A percentile compares a stretch with the other conserved stretches of the same genome.
These are phyloP conservation scores for Ammospiza nelsoni DNA, from an alignment of 2,113 vertebrate genomes.

Conservation along the genomic window DNA sequence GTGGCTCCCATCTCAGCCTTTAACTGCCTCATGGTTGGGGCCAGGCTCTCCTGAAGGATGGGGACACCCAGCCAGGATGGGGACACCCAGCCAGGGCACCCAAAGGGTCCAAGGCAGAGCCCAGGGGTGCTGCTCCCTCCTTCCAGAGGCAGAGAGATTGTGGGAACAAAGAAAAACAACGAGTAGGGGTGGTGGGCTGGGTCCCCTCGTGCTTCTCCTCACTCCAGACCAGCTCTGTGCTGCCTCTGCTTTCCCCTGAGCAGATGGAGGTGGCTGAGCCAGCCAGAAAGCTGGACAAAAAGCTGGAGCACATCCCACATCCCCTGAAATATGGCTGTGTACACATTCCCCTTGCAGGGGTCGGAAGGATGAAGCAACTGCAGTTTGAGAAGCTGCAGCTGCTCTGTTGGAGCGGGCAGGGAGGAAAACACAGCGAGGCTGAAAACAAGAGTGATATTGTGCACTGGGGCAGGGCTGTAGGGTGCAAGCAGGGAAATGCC, in stretches of 20 bases:
- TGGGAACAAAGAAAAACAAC: not conserved
- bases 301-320: not conserved
- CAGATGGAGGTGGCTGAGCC: not conserved
- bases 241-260: not conserved
- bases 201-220: not conserved
- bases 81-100: not conserved
- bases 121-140: not conserved
- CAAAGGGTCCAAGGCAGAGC: not conserved
- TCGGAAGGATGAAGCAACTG: not conserved
- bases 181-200: not conserved
- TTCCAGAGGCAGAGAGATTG: not conserved
- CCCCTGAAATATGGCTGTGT: not conserved
- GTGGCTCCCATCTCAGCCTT: not conserved
- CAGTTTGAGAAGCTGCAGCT: conserved; percentile 26
- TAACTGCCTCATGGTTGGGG: not conserved
- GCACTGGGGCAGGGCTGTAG: rapidly evolving
- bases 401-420: not conserved
- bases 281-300: not conserved
- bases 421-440: not conserved
- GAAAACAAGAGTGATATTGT: not conserved
- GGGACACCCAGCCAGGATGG: not conserved
- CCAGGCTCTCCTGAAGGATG: not conserved
- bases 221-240: not conserved
- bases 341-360: not conserved
- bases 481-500: not conserved